A percentile compares a stretch with the other conserved stretches of the same genome.
These are phyloP conservation scores for Babylonia areolata DNA, from an alignment of 1,140 invertebrate genomes.

Conservation along the genomic window DNA sequence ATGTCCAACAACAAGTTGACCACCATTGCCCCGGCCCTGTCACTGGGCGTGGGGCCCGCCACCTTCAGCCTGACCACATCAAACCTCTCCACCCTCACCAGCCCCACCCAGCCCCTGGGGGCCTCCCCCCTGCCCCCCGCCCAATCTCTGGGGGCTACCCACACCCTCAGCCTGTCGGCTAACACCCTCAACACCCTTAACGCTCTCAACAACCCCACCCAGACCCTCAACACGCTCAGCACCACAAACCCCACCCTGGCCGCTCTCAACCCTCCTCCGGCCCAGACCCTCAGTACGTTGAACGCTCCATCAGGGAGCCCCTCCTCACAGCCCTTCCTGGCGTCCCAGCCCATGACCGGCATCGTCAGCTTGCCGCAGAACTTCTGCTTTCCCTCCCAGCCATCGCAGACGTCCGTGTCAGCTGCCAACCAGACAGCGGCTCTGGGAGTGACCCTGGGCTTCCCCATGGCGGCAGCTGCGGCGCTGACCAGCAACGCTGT, in stretches of 20 bases:
- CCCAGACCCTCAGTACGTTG: constrained; percentile 6
- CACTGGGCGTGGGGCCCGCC: neutral
- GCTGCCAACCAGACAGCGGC: constrained; percentile 25
- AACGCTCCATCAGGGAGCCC: constrained; percentile 19
- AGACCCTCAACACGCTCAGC: constrained; percentile 11
- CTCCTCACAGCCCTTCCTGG: constrained; percentile 15
- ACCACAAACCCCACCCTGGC: neutral
- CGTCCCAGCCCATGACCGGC: constrained; percentile 12
- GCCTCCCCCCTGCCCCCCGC: neutral
- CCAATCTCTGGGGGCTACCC: neutral
- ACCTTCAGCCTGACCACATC: constrained; percentile 1
- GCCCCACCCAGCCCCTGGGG: neutral
- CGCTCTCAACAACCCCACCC: neutral
- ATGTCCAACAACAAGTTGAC: constrained; percentile 24
- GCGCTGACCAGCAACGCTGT: constrained; percentile 34
- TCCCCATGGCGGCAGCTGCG: constrained; percentile 34
- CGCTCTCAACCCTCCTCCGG: neutral
- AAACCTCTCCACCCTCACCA: constrained; percentile 22
- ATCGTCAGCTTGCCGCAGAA: constrained; percentile 45
- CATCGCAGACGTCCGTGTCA: constrained; percentile 15
- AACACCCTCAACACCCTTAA: constrained; percentile 16
- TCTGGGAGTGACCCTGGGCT: constrained; percentile 37
- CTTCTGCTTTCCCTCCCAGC: constrained; percentile 46
- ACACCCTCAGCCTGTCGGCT: neutral
- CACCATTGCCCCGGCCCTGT: constrained; percentile 17